Evolutionary conservation across 2,888 invertebrate species (phyloP).

Genomic region (Drosophila barbarae): DNA sequence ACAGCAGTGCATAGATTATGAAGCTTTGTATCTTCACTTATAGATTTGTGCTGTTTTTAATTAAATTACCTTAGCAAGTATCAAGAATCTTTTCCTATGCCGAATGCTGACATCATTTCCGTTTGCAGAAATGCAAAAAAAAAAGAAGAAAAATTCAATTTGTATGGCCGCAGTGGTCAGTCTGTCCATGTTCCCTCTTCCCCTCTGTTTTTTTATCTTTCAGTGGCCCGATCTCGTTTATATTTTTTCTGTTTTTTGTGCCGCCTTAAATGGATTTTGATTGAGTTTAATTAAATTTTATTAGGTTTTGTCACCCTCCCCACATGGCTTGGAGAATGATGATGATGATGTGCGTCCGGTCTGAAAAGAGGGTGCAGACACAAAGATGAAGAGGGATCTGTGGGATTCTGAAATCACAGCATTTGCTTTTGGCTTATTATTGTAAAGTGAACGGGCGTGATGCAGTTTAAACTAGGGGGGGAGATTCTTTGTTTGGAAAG

Average conservation of each 20-base stretch:
- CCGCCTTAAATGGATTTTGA: constrained; percentile 78
- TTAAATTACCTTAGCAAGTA: neutral
- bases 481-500: constrained; percentile 28
- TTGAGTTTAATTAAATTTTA: constrained; percentile 80
- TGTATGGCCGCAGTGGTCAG: constrained; percentile 47
- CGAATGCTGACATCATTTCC: constrained; percentile 66
- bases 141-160: constrained; percentile 60
- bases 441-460: constrained; percentile 38
- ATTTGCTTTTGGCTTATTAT: constrained; percentile 62
- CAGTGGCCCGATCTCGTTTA: constrained; percentile 23
- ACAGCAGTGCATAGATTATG: neutral
- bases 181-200: neutral
- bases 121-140: constrained; percentile 48
- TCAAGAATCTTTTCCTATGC: constrained; percentile 3
- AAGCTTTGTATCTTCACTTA: neutral
- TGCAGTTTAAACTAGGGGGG: constrained; percentile 42
- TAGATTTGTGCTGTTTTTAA: constrained; percentile 16
- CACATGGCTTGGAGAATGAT: constrained; percentile 29
- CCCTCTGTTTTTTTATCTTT: neutral
- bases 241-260: constrained; percentile 46
- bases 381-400: neutral
- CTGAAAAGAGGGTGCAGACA: constrained; percentile 7
- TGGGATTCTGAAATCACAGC: constrained; percentile 59
- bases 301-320: constrained; percentile 79
- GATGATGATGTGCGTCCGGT: constrained; percentile 59